These are phyloP conservation scores for Neoitamus cyanurus DNA, from an alignment of 2,888 invertebrate genomes.

Conservation along the genomic window DNA sequence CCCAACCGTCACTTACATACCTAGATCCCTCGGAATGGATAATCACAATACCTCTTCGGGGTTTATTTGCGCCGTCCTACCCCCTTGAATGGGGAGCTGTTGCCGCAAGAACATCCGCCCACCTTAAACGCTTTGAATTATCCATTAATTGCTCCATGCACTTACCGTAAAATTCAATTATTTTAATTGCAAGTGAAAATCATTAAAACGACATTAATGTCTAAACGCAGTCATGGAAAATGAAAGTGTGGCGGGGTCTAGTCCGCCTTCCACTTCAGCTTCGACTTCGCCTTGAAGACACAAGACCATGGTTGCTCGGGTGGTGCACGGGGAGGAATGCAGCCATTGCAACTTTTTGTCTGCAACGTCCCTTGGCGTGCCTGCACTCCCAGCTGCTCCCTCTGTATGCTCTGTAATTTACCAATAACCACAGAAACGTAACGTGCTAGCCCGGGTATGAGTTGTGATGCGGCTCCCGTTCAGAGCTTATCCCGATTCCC, in stretches of 20 bases:
- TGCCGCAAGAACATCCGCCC: background rate
- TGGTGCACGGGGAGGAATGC: background rate
- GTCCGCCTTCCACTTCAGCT: background rate
- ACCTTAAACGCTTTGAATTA: conserved; percentile 10
- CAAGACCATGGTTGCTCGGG: background rate
- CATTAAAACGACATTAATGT: conserved; percentile 41
- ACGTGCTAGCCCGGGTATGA: background rate
- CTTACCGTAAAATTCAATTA: conserved; percentile 45
- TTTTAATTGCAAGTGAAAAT: conserved; percentile 35
- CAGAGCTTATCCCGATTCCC: background rate
- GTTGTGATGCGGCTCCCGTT: background rate
- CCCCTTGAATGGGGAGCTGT: background rate
- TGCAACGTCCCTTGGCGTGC: background rate
- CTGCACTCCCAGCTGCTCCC: background rate
- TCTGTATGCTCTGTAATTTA: background rate
- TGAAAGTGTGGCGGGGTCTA: conserved; percentile 6
- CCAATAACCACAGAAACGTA: conserved; percentile 31
- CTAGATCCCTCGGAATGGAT: background rate
- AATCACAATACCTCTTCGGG: background rate
- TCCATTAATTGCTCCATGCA: conserved; percentile 29
- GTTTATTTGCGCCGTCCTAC: background rate
- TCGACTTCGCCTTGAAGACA: background rate
- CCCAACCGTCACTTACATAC: background rate
- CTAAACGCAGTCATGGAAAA: conserved; percentile 2
- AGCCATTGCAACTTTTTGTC: background rate